Conservation (phyloP, 2,113 vertebrate species). For the Elachura formosa region DNA sequence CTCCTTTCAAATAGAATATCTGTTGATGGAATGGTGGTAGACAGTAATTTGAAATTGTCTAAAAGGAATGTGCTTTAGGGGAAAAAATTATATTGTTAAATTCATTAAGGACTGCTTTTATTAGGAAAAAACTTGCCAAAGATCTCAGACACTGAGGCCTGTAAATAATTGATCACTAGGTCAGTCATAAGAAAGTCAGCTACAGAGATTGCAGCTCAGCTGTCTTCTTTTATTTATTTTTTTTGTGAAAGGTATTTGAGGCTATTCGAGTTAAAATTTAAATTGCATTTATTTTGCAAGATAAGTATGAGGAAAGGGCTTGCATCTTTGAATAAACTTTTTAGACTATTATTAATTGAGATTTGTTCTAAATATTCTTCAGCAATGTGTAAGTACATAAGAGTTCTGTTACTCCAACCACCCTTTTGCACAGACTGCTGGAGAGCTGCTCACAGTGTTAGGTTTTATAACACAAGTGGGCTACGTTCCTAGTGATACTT, state of each 20-base stretch:
- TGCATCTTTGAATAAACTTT: background rate
- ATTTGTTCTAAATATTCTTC: background rate
- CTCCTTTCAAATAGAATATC: background rate
- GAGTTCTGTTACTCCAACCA: background rate
- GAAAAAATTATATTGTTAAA: background rate
- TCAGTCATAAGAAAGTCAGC: background rate
- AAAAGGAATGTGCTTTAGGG: background rate
- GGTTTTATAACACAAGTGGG: background rate
- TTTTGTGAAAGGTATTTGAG: background rate
- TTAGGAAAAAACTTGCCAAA: background rate
- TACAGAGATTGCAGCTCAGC: background rate
- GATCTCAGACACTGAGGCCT: background rate
- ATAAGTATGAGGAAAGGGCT: background rate
- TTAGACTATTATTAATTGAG: background rate
- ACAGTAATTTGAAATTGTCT: background rate
- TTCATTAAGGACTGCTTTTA: background rate
- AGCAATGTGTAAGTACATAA: rapidly evolving
- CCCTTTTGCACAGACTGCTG: background rate
- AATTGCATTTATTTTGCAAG: background rate
- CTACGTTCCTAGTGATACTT: background rate
- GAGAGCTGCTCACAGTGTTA: background rate
- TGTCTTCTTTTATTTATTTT: rapidly evolving
- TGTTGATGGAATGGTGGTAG: background rate
- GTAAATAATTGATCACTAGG: background rate
- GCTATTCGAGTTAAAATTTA: background rate